These are phyloP conservation scores for Pomacea canaliculata DNA, from an alignment of 2,888 invertebrate species.

Conservation along the genomic window DNA sequence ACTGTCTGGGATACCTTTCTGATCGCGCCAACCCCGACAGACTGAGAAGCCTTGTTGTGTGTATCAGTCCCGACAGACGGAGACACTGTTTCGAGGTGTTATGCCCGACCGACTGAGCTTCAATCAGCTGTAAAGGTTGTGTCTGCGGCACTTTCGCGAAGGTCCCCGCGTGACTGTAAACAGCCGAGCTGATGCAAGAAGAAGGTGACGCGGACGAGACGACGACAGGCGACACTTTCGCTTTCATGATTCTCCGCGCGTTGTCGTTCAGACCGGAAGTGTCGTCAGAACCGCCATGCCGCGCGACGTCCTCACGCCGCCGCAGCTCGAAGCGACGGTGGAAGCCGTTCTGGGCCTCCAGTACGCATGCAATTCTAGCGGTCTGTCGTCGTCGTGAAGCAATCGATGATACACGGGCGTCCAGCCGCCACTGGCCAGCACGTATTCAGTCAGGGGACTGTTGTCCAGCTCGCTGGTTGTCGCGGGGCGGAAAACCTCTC, in stretches of 20 bases:
- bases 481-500: neutral
- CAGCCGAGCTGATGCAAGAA: too few relatives aligned
- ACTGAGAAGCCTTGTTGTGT: too few relatives aligned
- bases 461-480: neutral
- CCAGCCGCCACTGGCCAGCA: conserved; percentile 41
- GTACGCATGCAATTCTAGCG: conserved; percentile 60
- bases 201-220: conserved; percentile 37
- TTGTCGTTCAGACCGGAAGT: conserved; percentile 60
- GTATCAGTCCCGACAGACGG: neutral
- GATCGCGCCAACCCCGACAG: neutral
- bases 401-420: conserved; percentile 53
- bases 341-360: conserved; percentile 64
- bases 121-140: too few relatives aligned
- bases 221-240: conserved; percentile 54
- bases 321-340: conserved; percentile 63
- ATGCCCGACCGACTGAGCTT: too few relatives aligned
- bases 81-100: conserved; percentile 1
- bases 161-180: too few relatives aligned
- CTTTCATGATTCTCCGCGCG: conserved; percentile 58
- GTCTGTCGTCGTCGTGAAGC: conserved; percentile 57
- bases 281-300: conserved; percentile 46
- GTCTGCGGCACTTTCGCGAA: too few relatives aligned
- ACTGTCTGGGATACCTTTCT: neutral
- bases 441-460: neutral
- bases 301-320: conserved; percentile 41